Base-by-base conservation (phyloP, 2,888 invertebrate genomes). In the Erebia palarica region DNA sequence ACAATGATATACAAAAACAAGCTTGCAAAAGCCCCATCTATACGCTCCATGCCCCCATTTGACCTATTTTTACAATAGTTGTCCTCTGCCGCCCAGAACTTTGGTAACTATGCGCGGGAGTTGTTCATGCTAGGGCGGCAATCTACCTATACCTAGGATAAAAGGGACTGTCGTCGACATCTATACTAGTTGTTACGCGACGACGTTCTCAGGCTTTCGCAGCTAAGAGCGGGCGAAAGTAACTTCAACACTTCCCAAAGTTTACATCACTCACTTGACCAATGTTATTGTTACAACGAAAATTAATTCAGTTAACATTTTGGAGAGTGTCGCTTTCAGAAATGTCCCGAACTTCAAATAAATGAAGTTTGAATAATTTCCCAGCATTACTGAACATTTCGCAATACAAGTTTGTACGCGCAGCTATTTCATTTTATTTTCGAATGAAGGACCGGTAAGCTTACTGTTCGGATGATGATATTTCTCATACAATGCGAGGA, bases 401-500 rank as follows among this genome's bases (percentile, higher is more conserved):
- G 42, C 60, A 60, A 60, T 16, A 44, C 16, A 44, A 60, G 60
- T 60, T 61, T 61, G 61, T 36, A 42, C 58, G 59, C n/a, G 44
- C 47, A 61, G 61, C 44, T 18, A 44, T 61, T 61, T 47, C 44
- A 61, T 61, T 61, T n/a, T n/a, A n/a, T n/a, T n/a, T n/a, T n/a
- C 57, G 11, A 57, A 44, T 13, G 44, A 44, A 47, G 18, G 4
- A 27, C n/a, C n/a, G n/a, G 8, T 49, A 49, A 13, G 4, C 10
- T 13, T 49, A 49, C 27, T 49, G 49, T n/a, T 14, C 13, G 49
- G 4, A 49, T 49, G 49, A 49, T 14, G 14, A 49, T 49, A 14
- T 49, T 49, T 49, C 14, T 49, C 14, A 49, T n/a, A 44, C 44
- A 44, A 44, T 49, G 5, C 14, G 49, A 14, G 13, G 13, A 14